A percentile compares a stretch with the other conserved stretches of the same genome.
phyloP scores from a whole-genome alignment of 2,888 invertebrate species.

The Eutolmus rufibarbis region DNA sequence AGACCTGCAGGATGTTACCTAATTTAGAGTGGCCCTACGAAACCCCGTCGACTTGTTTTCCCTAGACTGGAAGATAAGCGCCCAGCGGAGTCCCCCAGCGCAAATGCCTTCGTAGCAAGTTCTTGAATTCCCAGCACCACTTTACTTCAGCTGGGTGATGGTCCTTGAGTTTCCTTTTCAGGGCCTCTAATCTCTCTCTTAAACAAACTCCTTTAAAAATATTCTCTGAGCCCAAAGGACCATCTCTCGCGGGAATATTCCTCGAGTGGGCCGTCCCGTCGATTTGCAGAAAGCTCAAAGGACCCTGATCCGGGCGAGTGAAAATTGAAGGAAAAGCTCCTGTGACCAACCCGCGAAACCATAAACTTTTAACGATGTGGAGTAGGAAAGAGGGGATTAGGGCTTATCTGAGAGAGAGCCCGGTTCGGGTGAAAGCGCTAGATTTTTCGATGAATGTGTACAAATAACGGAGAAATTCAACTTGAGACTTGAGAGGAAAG shows the following conservation, averaged over 20 bases:
- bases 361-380: background rate
- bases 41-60: background rate
- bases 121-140: background rate
- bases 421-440: background rate
- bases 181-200: background rate
- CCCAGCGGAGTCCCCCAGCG: background rate
- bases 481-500: constrained; percentile 6
- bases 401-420: background rate
- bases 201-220: background rate
- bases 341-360: background rate
- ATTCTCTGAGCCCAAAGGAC: background rate
- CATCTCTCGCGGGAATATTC: background rate
- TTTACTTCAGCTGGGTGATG: background rate
- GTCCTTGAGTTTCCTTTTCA: background rate
- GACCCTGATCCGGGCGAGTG: background rate
- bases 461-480: background rate
- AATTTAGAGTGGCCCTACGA: background rate
- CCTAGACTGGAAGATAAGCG: background rate
- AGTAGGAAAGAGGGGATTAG: background rate
- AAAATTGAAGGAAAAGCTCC: background rate
- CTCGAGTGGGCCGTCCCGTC: background rate
- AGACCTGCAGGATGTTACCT: background rate
- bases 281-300: background rate
- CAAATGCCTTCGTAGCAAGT: background rate
- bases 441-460: background rate